Evolutionary conservation across 2,113 vertebrate genomes (phyloP), one percentile per base, ranked within the genome.

Genomic region (Trogon surrucura): DNA sequence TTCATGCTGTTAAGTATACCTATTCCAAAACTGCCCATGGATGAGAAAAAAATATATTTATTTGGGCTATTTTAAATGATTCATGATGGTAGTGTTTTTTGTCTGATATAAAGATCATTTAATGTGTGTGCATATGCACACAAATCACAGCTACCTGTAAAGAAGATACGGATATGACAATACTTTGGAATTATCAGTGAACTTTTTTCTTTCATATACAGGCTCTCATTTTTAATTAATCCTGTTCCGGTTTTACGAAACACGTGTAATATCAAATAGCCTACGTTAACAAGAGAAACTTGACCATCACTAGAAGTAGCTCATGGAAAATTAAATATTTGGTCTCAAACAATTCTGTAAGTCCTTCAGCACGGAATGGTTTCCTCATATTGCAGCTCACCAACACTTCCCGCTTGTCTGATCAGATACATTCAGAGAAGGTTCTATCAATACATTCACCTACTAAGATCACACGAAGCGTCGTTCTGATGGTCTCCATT

Each of bases 401-500:
- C 48, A 58, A 8, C n/a, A 71, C 10, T 34, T 38, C 9, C n/a
- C 22, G 34, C 26, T 66, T 67, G 20, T 70, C 53, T 71, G 44
- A 58, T 34, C n/a, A 69, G 13, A 83, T 34, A 38, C 0, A 2
- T 4, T 87, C 36, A 69, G 45, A 70, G 73, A 61, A 11, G 16
- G 16, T 27, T n/a, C 19, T 9, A 29, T 5, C 9, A 47, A 30
- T 26, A 69, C 0, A 0, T 19, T n/a, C 56, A 74, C 3, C 27
- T 53, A n/a, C 81, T 48, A 29, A 17, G 21, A 11, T 23, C 17
- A 30, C 21, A 23, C 2, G 29, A 10, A 57, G 22, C 1, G 0
- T 56, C 54, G 18, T 74, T 71, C 30, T 5, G 53, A 53, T 2
- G 6, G 20, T 29, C 75, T 86, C 22, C 14, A 25, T 25, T 78